Conservation (phyloP, 2,113 vertebrate species). For the Merops nubicus region DNA sequence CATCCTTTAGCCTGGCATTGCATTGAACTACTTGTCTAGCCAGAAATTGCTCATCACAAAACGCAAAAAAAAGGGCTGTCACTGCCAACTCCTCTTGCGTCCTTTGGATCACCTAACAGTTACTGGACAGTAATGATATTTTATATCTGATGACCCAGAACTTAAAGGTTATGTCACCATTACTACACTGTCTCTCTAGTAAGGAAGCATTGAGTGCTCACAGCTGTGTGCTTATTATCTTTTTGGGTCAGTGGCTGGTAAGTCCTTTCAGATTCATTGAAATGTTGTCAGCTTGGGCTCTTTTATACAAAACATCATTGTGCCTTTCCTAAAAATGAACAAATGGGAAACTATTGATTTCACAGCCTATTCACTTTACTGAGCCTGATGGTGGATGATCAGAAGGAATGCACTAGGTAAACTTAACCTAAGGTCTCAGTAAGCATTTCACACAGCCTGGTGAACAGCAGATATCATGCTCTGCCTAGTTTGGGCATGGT, state of each 20-base stretch:
- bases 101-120: neutral
- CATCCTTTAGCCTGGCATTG: neutral
- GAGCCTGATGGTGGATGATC: conserved; percentile 27
- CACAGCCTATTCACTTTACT: conserved; percentile 10
- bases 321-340: conserved; percentile 23
- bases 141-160: conserved; percentile 10
- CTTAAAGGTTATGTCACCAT: neutral
- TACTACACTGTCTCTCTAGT: neutral
- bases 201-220: neutral
- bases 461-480: neutral
- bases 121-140: neutral
- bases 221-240: neutral
- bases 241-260: conserved; percentile 32
- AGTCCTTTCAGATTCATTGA: conserved; percentile 25
- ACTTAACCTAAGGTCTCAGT: conserved; percentile 1
- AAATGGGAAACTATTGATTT: conserved; percentile 57
- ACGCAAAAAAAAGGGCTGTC: neutral
- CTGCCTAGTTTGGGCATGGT: neutral
- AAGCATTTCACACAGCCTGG: conserved; percentile 18
- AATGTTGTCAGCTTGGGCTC: neutral
- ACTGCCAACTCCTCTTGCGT: neutral
- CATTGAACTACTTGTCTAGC: neutral
- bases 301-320: conserved; percentile 17
- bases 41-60: conserved; percentile 5
- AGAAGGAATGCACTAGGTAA: conserved; percentile 45